Evolutionary conservation across 2,797 vertebrate species (phyloP).

Genomic region (Siniperca obscura): DNA sequence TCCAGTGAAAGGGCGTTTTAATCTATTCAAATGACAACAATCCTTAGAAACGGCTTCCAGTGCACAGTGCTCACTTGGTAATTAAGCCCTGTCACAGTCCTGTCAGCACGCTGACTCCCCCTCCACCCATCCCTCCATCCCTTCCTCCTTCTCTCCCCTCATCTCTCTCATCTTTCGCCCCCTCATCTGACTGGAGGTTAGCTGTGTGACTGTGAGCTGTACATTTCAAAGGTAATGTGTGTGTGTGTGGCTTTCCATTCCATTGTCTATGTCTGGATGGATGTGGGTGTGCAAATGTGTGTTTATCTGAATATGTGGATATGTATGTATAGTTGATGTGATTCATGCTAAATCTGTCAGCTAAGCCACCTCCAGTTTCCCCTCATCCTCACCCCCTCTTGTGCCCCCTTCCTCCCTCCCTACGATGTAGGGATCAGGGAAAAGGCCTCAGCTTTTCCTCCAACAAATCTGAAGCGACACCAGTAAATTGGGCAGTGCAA

Average conservation of each 20-base stretch:
- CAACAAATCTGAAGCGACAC: slow-evolving; percentile 83
- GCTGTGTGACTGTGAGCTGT: slow-evolving; percentile 42
- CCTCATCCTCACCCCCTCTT: slow-evolving; percentile 17
- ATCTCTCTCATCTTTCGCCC: slow-evolving; percentile 55
- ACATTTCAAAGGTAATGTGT: slow-evolving; percentile 41
- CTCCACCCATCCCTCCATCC: slow-evolving; percentile 17
- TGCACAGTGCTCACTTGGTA: slow-evolving; percentile 65
- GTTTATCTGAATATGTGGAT: slow-evolving; percentile 17
- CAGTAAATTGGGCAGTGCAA: slow-evolving; percentile 81
- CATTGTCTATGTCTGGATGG: slow-evolving; percentile 2
- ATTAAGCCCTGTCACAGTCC: slow-evolving; percentile 85
- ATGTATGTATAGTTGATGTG: slow-evolving; percentile 38
- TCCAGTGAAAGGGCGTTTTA: slow-evolving; percentile 77
- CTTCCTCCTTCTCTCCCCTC: slow-evolving; percentile 42
- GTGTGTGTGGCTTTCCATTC: slow-evolving; percentile 20
- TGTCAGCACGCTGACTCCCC: slow-evolving; percentile 71
- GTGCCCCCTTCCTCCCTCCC: background rate
- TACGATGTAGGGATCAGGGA: slow-evolving; percentile 53
- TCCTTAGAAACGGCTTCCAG: slow-evolving; percentile 79
- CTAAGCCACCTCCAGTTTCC: slow-evolving; percentile 29
- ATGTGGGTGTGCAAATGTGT: background rate
- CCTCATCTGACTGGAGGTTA: slow-evolving; percentile 61
- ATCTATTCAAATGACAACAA: slow-evolving; percentile 83
- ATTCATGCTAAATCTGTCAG: slow-evolving; percentile 58
- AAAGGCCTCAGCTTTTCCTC: slow-evolving; percentile 66